A percentile compares a stretch with the other conserved stretches of the same genome.
Evolutionary conservation across 2,888 invertebrate species (phyloP).

Genomic region (Mythimna albipuncta): DNA sequence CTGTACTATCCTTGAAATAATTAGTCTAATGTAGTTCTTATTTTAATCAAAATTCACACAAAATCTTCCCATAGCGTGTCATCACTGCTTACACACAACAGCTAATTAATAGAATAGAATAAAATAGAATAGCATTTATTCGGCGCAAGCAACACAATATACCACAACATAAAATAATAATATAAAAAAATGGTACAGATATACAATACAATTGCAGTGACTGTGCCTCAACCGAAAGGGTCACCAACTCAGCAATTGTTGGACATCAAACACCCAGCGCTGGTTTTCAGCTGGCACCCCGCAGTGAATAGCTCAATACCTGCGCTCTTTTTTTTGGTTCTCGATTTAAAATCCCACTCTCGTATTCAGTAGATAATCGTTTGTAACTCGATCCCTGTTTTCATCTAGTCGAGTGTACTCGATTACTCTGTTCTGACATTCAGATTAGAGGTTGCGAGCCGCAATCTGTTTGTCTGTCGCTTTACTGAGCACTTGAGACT

Average conservation of each 20-base stretch:
- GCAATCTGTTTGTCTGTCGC: constrained; percentile 45
- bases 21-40: no score
- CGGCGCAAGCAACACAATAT: no score
- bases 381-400: constrained; percentile 20
- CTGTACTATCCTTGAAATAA: no score
- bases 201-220: no score
- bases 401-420: constrained; percentile 50
- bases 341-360: constrained; percentile 25
- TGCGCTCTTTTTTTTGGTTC: constrained; percentile 21
- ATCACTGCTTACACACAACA: neutral
- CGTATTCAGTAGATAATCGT: constrained; percentile 28
- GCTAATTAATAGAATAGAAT: no score
- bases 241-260: no score
- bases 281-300: no score
- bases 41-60: neutral
- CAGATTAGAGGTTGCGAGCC: constrained; percentile 57
- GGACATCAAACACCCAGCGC: no score
- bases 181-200: no score
- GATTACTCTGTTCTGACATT: constrained; percentile 65
- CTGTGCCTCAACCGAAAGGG: no score
- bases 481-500: constrained; percentile 18
- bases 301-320: constrained; percentile 39
- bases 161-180: no score
- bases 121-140: no score
- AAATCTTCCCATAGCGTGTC: neutral